Conservation (phyloP, 2,113 vertebrate species). For the Bothrops jararaca region DNA sequence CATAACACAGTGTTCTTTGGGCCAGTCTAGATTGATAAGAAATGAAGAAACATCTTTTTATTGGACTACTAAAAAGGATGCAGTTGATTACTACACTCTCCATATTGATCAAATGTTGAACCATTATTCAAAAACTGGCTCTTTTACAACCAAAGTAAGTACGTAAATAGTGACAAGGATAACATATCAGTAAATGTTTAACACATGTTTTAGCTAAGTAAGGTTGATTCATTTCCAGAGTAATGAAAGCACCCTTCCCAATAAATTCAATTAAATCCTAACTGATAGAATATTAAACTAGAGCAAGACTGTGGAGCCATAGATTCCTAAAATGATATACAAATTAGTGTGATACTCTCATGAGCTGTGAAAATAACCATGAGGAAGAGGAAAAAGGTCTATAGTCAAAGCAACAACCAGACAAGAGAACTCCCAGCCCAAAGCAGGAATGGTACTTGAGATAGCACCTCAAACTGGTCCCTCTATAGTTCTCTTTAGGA, state of each 20-base stretch:
- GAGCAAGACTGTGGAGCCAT: not conserved
- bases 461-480: no score
- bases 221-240: not conserved
- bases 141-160: constrained; percentile 66
- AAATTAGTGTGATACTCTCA: not conserved
- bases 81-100: constrained; percentile 44
- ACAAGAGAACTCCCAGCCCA: no score
- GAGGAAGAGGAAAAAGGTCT: not conserved
- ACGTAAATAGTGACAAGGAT: not conserved
- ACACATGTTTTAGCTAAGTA: not conserved
- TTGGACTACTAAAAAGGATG: constrained; percentile 60
- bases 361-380: not conserved
- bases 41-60: constrained; percentile 52
- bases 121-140: constrained; percentile 43
- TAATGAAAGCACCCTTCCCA: not conserved
- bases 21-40: constrained; percentile 60
- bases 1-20: constrained; percentile 14
- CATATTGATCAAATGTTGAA: constrained; percentile 59
- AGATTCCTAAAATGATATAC: not conserved
- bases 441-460: no score
- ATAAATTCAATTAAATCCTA: not conserved
- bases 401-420: no score
- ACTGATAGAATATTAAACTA: not conserved
- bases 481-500: no score
- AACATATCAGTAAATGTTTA: not conserved